Conservation (phyloP, 2,113 vertebrate species). For the Silurus glanis region DNA sequence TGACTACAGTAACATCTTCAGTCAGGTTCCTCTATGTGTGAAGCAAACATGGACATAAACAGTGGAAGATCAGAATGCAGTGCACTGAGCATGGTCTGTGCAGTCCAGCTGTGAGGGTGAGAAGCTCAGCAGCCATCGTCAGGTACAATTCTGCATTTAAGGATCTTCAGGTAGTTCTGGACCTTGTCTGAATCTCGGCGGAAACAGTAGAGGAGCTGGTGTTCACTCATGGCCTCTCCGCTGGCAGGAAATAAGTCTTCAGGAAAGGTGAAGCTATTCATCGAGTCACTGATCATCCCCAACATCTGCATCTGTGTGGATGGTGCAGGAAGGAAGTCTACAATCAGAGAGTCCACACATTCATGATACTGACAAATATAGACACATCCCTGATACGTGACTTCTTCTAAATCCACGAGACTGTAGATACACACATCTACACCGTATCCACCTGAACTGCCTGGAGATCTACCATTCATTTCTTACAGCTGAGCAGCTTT, state of each 20-base stretch:
- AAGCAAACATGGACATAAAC: constrained; percentile 22
- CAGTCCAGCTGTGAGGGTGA: constrained; percentile 24
- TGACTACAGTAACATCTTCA: neutral
- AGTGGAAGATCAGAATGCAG: constrained; percentile 6
- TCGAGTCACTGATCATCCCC: constrained; percentile 76
- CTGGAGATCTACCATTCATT: neutral
- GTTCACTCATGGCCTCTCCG: constrained; percentile 73
- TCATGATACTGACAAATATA: neutral
- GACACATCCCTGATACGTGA: no score
- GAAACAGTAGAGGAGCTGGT: constrained; percentile 80
- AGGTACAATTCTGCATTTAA: constrained; percentile 79
- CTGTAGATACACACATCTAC: no score
- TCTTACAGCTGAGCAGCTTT: neutral
- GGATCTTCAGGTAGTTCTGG: constrained; percentile 83
- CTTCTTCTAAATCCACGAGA: no score
- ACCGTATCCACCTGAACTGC: neutral
- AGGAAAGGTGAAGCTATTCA: constrained; percentile 63
- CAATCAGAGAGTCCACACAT: neutral
- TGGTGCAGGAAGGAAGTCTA: neutral
- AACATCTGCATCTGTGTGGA: constrained; percentile 75
- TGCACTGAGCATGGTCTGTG: neutral
- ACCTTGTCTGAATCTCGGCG: constrained; percentile 82
- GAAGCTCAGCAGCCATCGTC: constrained; percentile 64
- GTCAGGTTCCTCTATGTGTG: neutral
- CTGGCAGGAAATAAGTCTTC: constrained; percentile 60